Percentiles rank a stretch among this genome's conserved stretches.
Conservation (phyloP, 23 tunicate species). For the Halocynthia roretzi region DNA sequence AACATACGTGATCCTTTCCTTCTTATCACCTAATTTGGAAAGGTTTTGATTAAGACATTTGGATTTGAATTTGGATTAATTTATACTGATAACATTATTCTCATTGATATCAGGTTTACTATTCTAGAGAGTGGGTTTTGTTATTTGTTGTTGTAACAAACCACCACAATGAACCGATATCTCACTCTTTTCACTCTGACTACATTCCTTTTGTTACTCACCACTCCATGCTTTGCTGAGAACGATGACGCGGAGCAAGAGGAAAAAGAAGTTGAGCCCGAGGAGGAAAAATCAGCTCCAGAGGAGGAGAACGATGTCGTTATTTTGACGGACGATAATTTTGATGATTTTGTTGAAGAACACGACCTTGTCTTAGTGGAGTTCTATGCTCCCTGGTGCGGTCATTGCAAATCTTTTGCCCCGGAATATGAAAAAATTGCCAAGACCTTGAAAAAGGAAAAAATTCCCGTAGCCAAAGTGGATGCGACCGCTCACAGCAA, state of each 20-base stretch:
- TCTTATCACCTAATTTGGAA: too few species aligned
- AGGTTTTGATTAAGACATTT: too few species aligned
- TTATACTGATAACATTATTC: too few species aligned
- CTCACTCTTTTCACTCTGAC: too few species aligned
- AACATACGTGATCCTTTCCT: too few species aligned
- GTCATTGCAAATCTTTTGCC: conserved; percentile 89
- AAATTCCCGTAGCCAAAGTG: conserved; percentile 68
- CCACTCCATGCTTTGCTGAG: conserved; percentile 2
- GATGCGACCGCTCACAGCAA: conserved; percentile 72
- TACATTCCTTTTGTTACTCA: too few species aligned
- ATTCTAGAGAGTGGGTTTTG: too few species aligned
- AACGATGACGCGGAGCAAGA: conserved; percentile 2
- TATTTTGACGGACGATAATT: conserved; percentile 83
- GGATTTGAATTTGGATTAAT: too few species aligned
- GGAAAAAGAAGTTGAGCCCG: conserved; percentile 8
- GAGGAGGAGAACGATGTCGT: conserved; percentile 85
- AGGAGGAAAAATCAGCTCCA: conserved; percentile 38
- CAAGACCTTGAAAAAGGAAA: conserved; percentile 41
- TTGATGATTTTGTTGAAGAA: conserved; percentile 69
- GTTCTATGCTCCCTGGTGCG: conserved; percentile 98
- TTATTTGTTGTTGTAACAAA: too few species aligned
- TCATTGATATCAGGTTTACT: too few species aligned
- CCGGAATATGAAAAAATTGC: conserved; percentile 94
- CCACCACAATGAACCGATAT: too few species aligned
- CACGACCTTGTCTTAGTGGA: conserved; percentile 73